Evolutionary conservation across 1,140 invertebrate genomes (phyloP).

Genomic region (Dysdera silvatica): DNA sequence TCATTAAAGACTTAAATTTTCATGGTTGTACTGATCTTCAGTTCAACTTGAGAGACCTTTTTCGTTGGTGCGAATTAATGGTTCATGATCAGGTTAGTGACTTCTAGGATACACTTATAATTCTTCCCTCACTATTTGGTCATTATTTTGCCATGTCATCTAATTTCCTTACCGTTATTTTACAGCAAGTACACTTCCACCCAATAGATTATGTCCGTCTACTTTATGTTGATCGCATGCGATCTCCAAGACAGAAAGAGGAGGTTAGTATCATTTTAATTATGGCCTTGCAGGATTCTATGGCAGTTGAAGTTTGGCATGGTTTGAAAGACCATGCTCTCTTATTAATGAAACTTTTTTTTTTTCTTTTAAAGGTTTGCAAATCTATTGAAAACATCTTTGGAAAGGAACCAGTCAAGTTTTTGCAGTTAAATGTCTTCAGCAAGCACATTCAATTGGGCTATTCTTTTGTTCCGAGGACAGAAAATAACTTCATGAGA

Average conservation of each 20-base stretch:
- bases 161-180: too few species aligned
- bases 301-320: not conserved
- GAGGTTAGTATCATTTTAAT: constrained; percentile 43
- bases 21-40: constrained; percentile 41
- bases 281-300: not conserved
- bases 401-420: constrained; percentile 34
- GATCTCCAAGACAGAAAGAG: constrained; percentile 60
- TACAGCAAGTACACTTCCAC: too few species aligned
- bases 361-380: constrained; percentile 46
- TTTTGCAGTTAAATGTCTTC: constrained; percentile 34
- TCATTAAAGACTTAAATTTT: constrained; percentile 3
- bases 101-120: too few species aligned
- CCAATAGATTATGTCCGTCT: constrained; percentile 61
- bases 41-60: constrained; percentile 91
- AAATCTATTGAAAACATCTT: constrained; percentile 56
- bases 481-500: constrained; percentile 19
- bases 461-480: constrained; percentile 40
- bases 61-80: constrained; percentile 76
- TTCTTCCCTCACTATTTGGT: too few species aligned
- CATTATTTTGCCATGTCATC: too few species aligned
- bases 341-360: not conserved
- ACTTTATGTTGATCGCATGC: constrained; percentile 73
- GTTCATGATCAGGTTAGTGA: constrained; percentile 37
- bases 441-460: constrained; percentile 41
- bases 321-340: too few species aligned